Percentiles rank a stretch among this genome's conserved stretches.
These are phyloP conservation scores for Dynastes grantii DNA, from an alignment of 2,888 invertebrate genomes.

Conservation along the genomic window DNA sequence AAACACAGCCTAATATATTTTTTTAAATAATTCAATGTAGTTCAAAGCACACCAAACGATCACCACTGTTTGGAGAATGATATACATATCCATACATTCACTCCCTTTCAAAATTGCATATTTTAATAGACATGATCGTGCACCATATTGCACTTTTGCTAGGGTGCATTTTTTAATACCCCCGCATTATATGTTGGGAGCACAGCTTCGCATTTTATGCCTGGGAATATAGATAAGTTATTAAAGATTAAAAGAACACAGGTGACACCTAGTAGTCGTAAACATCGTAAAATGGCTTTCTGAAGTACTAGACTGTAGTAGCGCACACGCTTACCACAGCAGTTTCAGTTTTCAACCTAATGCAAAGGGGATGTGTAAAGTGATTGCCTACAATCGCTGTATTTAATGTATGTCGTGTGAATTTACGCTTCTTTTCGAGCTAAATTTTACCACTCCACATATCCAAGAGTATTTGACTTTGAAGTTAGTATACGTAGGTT, in stretches of 20 bases:
- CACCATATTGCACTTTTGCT: conserved; percentile 34
- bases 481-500: neutral
- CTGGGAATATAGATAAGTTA: conserved; percentile 27
- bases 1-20: too few relatives aligned
- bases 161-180: conserved; percentile 43
- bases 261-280: conserved; percentile 17
- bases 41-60: neutral
- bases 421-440: neutral
- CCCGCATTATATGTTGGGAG: neutral
- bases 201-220: conserved; percentile 25
- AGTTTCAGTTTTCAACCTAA: too few relatives aligned
- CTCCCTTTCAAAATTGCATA: conserved; percentile 26
- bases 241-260: conserved; percentile 35
- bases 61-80: neutral
- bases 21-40: too few relatives aligned
- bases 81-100: conserved; percentile 5
- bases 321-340: too few relatives aligned
- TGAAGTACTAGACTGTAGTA: too few relatives aligned
- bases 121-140: conserved; percentile 42
- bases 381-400: neutral
- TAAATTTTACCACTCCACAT: neutral
- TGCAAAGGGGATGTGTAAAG: too few relatives aligned
- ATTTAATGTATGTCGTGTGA: too few relatives aligned
- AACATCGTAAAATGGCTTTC: neutral
- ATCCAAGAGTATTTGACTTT: conserved; percentile 14